phyloP scores from a whole-genome alignment of 2,113 vertebrate genomes.

The Seriola dumerili region DNA sequence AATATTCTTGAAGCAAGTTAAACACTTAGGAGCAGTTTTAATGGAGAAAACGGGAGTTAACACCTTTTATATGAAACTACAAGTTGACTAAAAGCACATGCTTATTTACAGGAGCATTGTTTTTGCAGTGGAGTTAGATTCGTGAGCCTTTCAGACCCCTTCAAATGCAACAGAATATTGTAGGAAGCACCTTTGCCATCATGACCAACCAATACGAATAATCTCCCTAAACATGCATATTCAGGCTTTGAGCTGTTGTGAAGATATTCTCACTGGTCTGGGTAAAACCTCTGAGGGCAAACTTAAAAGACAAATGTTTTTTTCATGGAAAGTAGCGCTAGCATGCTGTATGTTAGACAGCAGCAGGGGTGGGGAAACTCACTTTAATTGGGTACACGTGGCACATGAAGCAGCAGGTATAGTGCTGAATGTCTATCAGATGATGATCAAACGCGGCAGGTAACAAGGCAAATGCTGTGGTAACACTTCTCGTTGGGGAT shows the following conservation, averaged over 20 bases:
- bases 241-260: background rate
- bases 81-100: background rate
- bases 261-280: background rate
- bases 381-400: slow-evolving; percentile 45
- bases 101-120: background rate
- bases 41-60: background rate
- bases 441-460: slow-evolving; percentile 23
- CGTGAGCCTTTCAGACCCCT: background rate
- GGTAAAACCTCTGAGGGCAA: no score
- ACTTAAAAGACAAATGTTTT: background rate
- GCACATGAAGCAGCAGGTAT: slow-evolving; percentile 31
- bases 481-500: slow-evolving; percentile 7
- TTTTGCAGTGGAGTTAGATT: background rate
- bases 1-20: background rate
- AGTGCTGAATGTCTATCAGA: background rate
- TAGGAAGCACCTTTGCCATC: background rate
- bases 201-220: background rate
- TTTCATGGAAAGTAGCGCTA: background rate
- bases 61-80: background rate
- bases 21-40: background rate
- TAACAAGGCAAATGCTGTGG: slow-evolving; percentile 2
- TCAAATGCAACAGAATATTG: background rate
- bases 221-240: background rate
- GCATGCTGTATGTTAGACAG: background rate
- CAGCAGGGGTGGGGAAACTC: background rate